Conservation (phyloP, 2,113 vertebrate species). For the Paedocypris sp. region DNA sequence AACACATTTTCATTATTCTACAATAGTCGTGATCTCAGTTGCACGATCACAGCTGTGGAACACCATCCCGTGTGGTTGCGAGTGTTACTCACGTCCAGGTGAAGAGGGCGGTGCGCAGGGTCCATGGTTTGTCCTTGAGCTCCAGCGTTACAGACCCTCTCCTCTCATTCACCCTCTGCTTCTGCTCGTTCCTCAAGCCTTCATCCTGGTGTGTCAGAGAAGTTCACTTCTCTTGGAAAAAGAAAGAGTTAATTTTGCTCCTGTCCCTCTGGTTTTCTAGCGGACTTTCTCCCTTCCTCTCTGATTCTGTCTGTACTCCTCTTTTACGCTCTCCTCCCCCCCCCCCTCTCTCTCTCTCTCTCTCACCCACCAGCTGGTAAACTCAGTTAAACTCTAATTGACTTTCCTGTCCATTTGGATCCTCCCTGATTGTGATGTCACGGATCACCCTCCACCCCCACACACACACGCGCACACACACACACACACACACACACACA, state of each 20-base stretch:
- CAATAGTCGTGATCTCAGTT: too few species aligned
- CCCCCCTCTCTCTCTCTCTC: slow-evolving; percentile 43
- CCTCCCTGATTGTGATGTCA: slow-evolving; percentile 59
- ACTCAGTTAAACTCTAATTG: slow-evolving; percentile 60
- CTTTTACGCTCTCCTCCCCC: slow-evolving; percentile 18
- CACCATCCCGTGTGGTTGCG: slow-evolving; percentile 7
- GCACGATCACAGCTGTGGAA: too few species aligned
- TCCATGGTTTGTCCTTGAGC: slow-evolving; percentile 71
- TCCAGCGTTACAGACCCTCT: slow-evolving; percentile 68
- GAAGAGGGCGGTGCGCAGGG: slow-evolving; percentile 63
- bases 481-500: slow-evolving; percentile 21
- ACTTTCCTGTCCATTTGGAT: slow-evolving; percentile 60
- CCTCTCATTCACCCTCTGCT: slow-evolving; percentile 47
- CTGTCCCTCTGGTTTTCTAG: slow-evolving; percentile 34
- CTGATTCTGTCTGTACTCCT: slow-evolving; percentile 22
- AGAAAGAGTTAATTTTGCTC: background rate
- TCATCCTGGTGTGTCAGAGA: slow-evolving; percentile 61
- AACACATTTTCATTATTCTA: too few species aligned
- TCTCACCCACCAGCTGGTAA: slow-evolving; percentile 53
- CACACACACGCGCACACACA: slow-evolving; percentile 19
- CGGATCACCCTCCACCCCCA: slow-evolving; percentile 33
- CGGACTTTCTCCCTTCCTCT: slow-evolving; percentile 36
- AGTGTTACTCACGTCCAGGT: slow-evolving; percentile 64
- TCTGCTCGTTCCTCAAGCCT: slow-evolving; percentile 10
- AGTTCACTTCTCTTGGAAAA: slow-evolving; percentile 36